A percentile compares a stretch with the other conserved stretches of the same genome.
phyloP scores from a whole-genome alignment of 2,113 vertebrate genomes.

The Ammodytes marinus region DNA sequence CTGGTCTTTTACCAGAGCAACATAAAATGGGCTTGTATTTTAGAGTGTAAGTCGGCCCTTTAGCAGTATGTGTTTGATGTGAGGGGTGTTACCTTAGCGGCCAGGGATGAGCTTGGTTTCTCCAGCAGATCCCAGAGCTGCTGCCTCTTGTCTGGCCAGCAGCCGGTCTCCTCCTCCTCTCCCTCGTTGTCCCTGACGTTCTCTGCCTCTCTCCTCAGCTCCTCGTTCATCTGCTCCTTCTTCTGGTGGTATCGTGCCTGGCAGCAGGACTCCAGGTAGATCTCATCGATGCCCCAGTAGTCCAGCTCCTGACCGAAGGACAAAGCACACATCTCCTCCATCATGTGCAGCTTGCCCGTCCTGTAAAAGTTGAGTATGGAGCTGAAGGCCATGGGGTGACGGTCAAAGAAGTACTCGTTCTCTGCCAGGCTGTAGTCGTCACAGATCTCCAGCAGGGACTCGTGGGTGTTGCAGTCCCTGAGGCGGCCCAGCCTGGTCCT shows the following conservation, averaged over 20 bases:
- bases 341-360: slow-evolving; percentile 99
- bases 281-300: slow-evolving; percentile 99
- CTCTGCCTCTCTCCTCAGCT: slow-evolving; percentile 95
- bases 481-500: slow-evolving; percentile 94
- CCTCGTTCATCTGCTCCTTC: slow-evolving; percentile 99
- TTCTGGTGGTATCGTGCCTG: slow-evolving; percentile 98
- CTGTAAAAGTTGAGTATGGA: slow-evolving; percentile 99
- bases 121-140: slow-evolving; percentile 99
- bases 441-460: slow-evolving; percentile 95
- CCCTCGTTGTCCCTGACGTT: slow-evolving; percentile 92
- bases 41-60: not conserved
- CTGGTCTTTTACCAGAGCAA: not conserved
- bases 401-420: slow-evolving; percentile 97
- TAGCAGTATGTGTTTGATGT: not conserved
- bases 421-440: slow-evolving; percentile 95
- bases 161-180: slow-evolving; percentile 92
- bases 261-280: slow-evolving; percentile 98
- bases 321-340: slow-evolving; percentile 99
- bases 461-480: slow-evolving; percentile 96
- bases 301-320: slow-evolving; percentile 99
- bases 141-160: slow-evolving; percentile 95
- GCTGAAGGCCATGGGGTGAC: slow-evolving; percentile 97
- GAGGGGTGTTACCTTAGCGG: slow-evolving; percentile 92
- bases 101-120: slow-evolving; percentile 97
- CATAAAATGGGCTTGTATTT: not conserved